Evolutionary conservation across 2,888 invertebrate genomes (phyloP).

Genomic region (Trichopoda pennipes): DNA sequence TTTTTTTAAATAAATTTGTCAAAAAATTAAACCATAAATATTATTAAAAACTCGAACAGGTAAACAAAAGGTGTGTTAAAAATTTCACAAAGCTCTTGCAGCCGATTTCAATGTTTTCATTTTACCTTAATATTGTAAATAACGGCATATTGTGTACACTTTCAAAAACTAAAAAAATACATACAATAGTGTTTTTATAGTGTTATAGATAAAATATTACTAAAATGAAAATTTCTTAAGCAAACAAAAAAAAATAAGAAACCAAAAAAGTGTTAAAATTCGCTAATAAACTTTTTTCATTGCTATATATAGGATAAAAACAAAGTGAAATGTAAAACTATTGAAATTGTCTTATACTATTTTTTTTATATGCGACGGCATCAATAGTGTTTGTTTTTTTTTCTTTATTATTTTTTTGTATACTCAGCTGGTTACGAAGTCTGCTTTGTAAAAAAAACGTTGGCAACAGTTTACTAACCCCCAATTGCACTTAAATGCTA

Average conservation of each 20-base stretch:
- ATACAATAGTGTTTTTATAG: conserved; percentile 41
- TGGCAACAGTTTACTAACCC: conserved; percentile 55
- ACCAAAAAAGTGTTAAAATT: conserved; percentile 43
- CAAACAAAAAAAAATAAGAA: conserved; percentile 52
- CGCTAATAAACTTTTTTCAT: neutral
- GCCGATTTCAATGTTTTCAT: conserved; percentile 65
- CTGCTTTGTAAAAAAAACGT: conserved; percentile 9
- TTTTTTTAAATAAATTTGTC: conserved; percentile 61
- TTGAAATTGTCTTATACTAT: conserved; percentile 66
- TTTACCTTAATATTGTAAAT: conserved; percentile 51
- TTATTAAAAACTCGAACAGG: conserved; percentile 9
- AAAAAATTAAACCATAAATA: conserved; percentile 27
- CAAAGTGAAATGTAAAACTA: conserved; percentile 12
- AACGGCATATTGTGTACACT: conserved; percentile 60
- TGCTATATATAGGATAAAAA: neutral
- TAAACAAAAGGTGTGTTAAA: conserved; percentile 33
- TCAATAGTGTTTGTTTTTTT: conserved; percentile 16
- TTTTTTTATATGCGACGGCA: conserved; percentile 19
- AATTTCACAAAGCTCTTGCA: conserved; percentile 14
- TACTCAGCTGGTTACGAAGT: conserved; percentile 61
- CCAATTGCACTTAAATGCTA: neutral
- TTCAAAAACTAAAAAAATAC: conserved; percentile 39
- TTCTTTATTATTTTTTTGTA: conserved; percentile 21
- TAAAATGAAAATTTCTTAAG: conserved; percentile 70
- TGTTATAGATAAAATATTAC: conserved; percentile 53